phyloP scores from a whole-genome alignment of 2,113 vertebrate genomes.

The Hippoglossus stenolepis region DNA sequence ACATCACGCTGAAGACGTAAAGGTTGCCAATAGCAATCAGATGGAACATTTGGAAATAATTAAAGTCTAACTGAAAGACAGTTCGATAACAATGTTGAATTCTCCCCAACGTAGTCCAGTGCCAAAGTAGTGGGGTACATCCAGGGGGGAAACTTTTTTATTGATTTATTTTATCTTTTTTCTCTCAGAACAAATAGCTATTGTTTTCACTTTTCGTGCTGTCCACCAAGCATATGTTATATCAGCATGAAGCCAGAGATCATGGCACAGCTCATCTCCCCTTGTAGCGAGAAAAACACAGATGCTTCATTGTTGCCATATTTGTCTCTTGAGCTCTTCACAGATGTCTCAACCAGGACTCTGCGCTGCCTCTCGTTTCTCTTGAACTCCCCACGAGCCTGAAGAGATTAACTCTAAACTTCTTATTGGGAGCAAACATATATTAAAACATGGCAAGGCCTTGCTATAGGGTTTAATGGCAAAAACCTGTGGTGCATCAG shows the following conservation, averaged over 20 bases:
- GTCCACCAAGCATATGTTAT: conserved; percentile 36
- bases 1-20: conserved; percentile 48
- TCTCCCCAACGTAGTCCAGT: conserved; percentile 45
- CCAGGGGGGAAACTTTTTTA: conserved; percentile 12
- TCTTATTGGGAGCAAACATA: conserved; percentile 31
- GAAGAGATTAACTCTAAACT: conserved; percentile 32
- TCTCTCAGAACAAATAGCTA: conserved; percentile 51
- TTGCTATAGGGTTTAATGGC: conserved; percentile 48
- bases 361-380: conserved; percentile 17
- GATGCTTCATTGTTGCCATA: conserved; percentile 57
- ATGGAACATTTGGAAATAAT: conserved; percentile 80
- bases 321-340: conserved; percentile 52
- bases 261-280: conserved; percentile 33
- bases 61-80: conserved; percentile 62
- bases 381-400: conserved; percentile 24
- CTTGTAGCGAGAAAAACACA: conserved; percentile 53
- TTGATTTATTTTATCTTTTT: not conserved
- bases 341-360: conserved; percentile 55
- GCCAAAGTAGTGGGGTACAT: conserved; percentile 53
- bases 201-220: conserved; percentile 62
- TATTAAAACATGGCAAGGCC: conserved; percentile 29
- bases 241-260: conserved; percentile 49
- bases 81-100: conserved; percentile 61
- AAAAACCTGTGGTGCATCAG: conserved; percentile 73
- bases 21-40: conserved; percentile 65